Base-by-base conservation (phyloP, 1,140 invertebrate genomes). In the Protaetia brevitarsis region DNA sequence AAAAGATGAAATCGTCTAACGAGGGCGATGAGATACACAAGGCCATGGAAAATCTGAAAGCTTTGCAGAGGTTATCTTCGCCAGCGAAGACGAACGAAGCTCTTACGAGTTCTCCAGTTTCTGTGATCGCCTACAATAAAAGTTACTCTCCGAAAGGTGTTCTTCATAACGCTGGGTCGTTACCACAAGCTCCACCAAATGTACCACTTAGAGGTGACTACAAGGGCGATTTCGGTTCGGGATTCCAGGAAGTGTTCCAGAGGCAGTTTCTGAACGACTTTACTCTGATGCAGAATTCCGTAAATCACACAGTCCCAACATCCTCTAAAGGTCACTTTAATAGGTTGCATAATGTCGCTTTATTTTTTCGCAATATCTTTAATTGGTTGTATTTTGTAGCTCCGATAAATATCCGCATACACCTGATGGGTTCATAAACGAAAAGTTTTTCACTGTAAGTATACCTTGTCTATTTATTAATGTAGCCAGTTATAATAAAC, bases 231-330 rank as follows among this genome's bases (percentile, higher is more conserved):
- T 65, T 27, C 36, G 57, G 58, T 45, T 63, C 64, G 2, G 65
- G 71, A 13, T 78, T 75, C 64, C 75, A 78, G 59, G 77, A 78
- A 51, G 75, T 73, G 27, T 79, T 74, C 66, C 76, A 79, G 66
- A 77, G 73, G 66, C 75, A 77, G 30, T 76, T 79, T 34, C 68
- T 73, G 16, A 72, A 66, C 65, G 72, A 71, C 29, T 66, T 74
- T 16, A 69, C 63, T 58, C 23, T 41, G 31, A 65, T 37, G 63
- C 19, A 30, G 29, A 65, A 34, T 23, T 34, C 30, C 11, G 30
- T 28, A 16, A 34, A 69, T 60, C 68, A 71, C 23, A 59, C 23
- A 67, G 68, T 69, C 30, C 66, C 45, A 41, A 66, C 66, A 28
- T 31, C 57, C 26, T 36, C 66, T 7, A 57, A 65, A 64, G 68